Conservation (phyloP, 1,140 invertebrate genomes). For the Matsumurasca onukii region DNA sequence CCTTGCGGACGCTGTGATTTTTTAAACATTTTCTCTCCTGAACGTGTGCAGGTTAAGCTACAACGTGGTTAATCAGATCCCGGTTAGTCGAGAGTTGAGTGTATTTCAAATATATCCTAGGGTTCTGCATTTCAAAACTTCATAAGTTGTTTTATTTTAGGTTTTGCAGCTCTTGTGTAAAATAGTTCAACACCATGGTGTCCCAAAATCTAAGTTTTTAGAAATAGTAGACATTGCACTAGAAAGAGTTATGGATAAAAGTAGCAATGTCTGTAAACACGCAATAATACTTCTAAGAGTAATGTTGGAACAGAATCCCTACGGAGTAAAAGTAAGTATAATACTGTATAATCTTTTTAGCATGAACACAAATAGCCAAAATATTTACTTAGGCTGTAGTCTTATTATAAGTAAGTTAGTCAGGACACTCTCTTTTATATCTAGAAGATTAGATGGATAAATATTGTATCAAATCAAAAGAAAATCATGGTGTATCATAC, state of each 20-base stretch:
- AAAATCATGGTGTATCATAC: too few species aligned
- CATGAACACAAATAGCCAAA: too few species aligned
- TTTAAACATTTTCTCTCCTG: neutral
- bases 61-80: too few species aligned
- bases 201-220: conserved; percentile 36
- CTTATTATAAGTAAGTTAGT: too few species aligned
- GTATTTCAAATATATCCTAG: too few species aligned
- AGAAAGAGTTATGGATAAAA: conserved; percentile 40
- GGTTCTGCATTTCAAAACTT: neutral
- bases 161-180: conserved; percentile 39
- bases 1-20: neutral
- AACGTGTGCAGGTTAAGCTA: too few species aligned
- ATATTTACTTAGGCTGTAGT: too few species aligned
- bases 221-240: conserved; percentile 35
- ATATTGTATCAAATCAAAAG: too few species aligned
- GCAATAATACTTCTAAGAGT: conserved; percentile 39
- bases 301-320: conserved; percentile 40
- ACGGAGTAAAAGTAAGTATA: conserved; percentile 39
- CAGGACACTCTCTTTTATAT: too few species aligned
- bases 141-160: conserved; percentile 33
- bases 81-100: too few species aligned
- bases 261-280: conserved; percentile 41
- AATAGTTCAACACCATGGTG: conserved; percentile 35
- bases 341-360: neutral
- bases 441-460: too few species aligned